Conservation (phyloP, 2,113 vertebrate species). For the Herpailurus yagouaroundi region DNA sequence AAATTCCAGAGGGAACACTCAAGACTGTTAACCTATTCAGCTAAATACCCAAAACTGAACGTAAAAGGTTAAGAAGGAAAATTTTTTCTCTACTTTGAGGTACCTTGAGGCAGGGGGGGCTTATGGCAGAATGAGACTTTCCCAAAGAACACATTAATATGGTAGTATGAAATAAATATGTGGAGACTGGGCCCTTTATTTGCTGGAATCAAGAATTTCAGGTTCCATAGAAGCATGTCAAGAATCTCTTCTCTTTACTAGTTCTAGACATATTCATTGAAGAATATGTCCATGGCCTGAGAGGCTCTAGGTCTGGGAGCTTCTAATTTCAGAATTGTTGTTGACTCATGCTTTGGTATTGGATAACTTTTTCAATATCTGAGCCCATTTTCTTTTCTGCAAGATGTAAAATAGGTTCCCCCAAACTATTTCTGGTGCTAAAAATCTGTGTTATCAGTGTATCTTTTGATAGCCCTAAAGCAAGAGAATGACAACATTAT, state of each 20-base stretch:
- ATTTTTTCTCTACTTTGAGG: neutral
- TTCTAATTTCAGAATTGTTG: neutral
- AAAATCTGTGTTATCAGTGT: neutral
- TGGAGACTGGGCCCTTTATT: neutral
- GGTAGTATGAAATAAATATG: neutral
- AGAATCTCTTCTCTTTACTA: neutral
- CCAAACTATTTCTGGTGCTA: neutral
- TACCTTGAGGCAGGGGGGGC: accelerated
- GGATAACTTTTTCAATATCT: neutral
- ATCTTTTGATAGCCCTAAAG: neutral
- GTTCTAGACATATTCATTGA: neutral
- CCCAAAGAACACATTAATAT: neutral
- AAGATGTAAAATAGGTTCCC: neutral
- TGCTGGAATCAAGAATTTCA: neutral
- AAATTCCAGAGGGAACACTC: neutral
- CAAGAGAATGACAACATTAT: neutral
- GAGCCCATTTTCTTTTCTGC: neutral
- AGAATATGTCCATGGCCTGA: neutral
- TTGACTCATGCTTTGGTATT: neutral
- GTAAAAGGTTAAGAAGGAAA: neutral
- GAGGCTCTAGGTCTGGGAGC: neutral
- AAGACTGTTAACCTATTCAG: neutral
- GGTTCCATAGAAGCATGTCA: neutral
- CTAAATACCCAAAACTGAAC: neutral
- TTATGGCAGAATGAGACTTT: neutral